Evolutionary conservation across 2,113 vertebrate genomes (phyloP).

Genomic region (Kryptolebias marmoratus): DNA sequence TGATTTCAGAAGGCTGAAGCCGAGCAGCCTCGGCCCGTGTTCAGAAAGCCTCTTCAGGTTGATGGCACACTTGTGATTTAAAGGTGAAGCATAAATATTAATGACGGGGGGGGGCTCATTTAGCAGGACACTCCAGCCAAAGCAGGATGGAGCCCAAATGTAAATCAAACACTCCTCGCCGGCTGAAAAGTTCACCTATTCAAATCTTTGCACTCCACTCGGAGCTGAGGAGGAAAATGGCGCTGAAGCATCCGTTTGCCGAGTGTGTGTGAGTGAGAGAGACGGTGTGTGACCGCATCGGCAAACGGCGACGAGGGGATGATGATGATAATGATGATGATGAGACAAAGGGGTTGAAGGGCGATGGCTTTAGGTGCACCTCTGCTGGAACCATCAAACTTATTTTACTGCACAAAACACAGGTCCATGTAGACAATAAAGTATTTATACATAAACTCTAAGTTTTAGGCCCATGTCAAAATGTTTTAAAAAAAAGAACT

Average conservation of each 20-base stretch:
- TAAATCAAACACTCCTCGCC: constrained; percentile 27
- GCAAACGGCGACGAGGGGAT: constrained; percentile 48
- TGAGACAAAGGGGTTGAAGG: neutral
- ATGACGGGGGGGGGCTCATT: constrained; percentile 50
- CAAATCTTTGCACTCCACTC: constrained; percentile 2
- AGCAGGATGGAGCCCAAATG: constrained; percentile 17
- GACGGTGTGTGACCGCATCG: constrained; percentile 43
- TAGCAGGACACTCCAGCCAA: constrained; percentile 33
- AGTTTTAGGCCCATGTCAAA: too few species aligned
- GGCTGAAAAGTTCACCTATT: constrained; percentile 46
- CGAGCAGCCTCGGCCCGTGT: constrained; percentile 38
- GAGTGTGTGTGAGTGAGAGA: constrained; percentile 28
- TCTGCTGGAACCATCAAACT: neutral
- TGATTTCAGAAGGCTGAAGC: constrained; percentile 18
- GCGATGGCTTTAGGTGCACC: constrained; percentile 9
- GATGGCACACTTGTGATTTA: constrained; percentile 59
- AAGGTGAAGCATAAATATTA: constrained; percentile 72
- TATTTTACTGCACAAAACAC: neutral
- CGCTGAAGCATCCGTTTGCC: constrained; percentile 38
- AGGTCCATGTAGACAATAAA: neutral
- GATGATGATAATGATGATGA: constrained; percentile 48
- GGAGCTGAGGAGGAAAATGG: neutral
- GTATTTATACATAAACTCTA: too few species aligned
- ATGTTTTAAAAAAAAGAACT: too few species aligned
- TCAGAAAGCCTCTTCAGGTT: constrained; percentile 50